phyloP scores from a whole-genome alignment of 2,888 invertebrate species.

The Heliconius aoede region DNA sequence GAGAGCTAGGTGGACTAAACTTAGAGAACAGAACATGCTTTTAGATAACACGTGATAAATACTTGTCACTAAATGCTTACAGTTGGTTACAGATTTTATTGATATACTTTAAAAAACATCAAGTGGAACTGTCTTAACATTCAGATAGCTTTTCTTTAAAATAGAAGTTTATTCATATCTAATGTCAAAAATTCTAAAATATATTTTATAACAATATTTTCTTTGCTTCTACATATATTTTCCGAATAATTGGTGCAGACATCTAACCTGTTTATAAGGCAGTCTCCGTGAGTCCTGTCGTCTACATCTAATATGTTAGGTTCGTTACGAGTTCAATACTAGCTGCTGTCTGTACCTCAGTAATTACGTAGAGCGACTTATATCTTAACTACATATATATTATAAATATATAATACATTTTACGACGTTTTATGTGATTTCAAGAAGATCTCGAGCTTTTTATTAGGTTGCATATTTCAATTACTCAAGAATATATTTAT shows the following conservation, averaged over 20 bases:
- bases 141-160: too few relatives aligned
- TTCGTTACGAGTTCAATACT: slow-evolving; percentile 11
- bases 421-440: not conserved
- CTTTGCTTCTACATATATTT: not conserved
- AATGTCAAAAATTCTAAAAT: not conserved
- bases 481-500: not conserved
- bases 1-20: not conserved
- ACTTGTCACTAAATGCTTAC: not conserved
- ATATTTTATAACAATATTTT: not conserved
- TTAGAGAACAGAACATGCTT: not conserved
- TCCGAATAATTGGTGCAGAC: not conserved
- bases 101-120: not conserved
- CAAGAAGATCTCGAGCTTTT: not conserved
- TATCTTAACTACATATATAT: not conserved
- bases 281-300: slow-evolving; percentile 3
- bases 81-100: not conserved
- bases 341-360: slow-evolving; percentile 5
- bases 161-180: not conserved
- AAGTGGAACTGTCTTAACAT: not conserved
- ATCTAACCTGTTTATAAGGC: not conserved
- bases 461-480: not conserved
- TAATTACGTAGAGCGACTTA: not conserved
- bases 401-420: not conserved
- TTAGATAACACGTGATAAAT: not conserved
- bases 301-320: slow-evolving; percentile 12